Evolutionary conservation across 2,888 invertebrate genomes (phyloP).

Genomic region (Aquatica leii): DNA sequence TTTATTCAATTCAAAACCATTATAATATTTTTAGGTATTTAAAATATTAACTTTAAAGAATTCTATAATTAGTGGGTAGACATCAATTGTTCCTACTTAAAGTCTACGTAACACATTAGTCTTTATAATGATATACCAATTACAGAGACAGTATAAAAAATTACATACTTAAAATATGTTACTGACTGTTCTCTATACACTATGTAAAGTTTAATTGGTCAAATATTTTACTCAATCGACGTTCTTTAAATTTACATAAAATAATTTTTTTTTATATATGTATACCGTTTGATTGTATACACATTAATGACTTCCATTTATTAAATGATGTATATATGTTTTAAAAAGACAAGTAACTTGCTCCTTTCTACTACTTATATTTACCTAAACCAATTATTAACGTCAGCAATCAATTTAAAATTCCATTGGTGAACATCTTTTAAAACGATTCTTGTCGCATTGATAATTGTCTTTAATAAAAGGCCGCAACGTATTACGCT

Average conservation of each 20-base stretch:
- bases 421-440: slow-evolving; percentile 10
- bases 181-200: too few species aligned
- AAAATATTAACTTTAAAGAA: too few species aligned
- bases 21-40: too few species aligned
- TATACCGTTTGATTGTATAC: background rate
- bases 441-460: slow-evolving; percentile 9
- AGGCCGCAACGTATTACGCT: slow-evolving; percentile 7
- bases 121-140: too few species aligned
- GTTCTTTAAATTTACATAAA: slow-evolving; percentile 7
- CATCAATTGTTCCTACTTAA: too few species aligned
- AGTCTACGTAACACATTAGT: too few species aligned
- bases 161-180: too few species aligned
- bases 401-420: slow-evolving; percentile 13
- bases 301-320: slow-evolving; percentile 10
- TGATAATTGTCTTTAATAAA: slow-evolving; percentile 11
- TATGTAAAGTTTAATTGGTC: too few species aligned
- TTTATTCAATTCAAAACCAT: too few species aligned
- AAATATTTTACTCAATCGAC: too few species aligned
- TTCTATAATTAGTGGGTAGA: too few species aligned
- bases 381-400: slow-evolving; percentile 7
- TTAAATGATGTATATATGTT: slow-evolving; percentile 14
- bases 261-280: background rate
- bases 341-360: slow-evolving; percentile 7
- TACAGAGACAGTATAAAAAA: too few species aligned
- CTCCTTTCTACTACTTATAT: slow-evolving; percentile 6